These are phyloP conservation scores for Pectinophora gossypiella DNA, from an alignment of 1,140 invertebrate species.

Conservation along the genomic window DNA sequence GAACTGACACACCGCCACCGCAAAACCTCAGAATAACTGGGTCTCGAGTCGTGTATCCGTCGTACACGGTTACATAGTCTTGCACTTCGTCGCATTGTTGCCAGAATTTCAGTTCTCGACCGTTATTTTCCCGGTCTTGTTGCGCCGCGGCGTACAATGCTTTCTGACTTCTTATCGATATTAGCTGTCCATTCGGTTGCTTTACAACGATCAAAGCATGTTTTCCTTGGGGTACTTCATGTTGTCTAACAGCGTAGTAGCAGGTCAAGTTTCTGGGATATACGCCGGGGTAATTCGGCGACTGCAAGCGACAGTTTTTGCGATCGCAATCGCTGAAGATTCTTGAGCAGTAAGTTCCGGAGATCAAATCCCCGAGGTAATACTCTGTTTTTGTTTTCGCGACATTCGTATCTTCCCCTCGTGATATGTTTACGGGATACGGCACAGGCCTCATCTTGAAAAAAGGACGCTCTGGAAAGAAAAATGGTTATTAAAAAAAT, in stretches of 20 bases:
- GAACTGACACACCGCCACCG: constrained; percentile 88
- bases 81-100: constrained; percentile 90
- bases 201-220: constrained; percentile 89
- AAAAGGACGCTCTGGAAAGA: constrained; percentile 64
- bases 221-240: constrained; percentile 87
- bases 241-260: constrained; percentile 89
- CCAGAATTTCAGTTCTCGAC: constrained; percentile 79
- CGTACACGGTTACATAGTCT: constrained; percentile 93
- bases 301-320: constrained; percentile 90
- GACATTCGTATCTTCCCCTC: constrained; percentile 54
- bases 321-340: constrained; percentile 93
- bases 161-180: constrained; percentile 85
- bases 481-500: constrained; percentile 16
- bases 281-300: constrained; percentile 93
- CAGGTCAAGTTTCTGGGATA: constrained; percentile 93
- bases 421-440: constrained; percentile 67
- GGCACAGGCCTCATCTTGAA: constrained; percentile 63
- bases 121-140: constrained; percentile 61
- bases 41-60: constrained; percentile 91
- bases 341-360: constrained; percentile 91
- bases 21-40: constrained; percentile 93
- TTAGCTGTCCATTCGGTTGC: constrained; percentile 88
- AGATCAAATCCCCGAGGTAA: constrained; percentile 89
- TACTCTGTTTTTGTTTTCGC: constrained; percentile 75
- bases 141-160: constrained; percentile 73